Evolutionary conservation across 2,113 vertebrate genomes (phyloP), one percentile per base, ranked within the genome.

Genomic region (Barnardius zonarius): DNA sequence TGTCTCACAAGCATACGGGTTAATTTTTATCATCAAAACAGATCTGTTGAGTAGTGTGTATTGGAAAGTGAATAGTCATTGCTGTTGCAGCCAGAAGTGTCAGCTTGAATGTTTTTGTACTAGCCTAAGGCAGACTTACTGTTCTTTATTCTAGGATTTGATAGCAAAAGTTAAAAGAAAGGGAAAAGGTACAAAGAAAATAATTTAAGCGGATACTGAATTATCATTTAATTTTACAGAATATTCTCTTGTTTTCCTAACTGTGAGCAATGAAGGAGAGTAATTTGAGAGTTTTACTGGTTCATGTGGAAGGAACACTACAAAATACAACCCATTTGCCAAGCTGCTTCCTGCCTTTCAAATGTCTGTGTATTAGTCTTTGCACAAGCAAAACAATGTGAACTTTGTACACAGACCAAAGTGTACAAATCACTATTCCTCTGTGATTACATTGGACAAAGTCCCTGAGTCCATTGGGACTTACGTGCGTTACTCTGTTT

Each of bases 401-500:
- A 59, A 59, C 57, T 59, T 59, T 59, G n/a, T 35, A 24, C n/a
- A 0, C 18, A 31, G 27, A 37, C 24, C 13, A 16, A 31, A 46
- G 14, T 46, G 48, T 55, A 55, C 41, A n/a, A 77, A 66, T 35
- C 0, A 1, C 16, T 83, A 19, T 74, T 91, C 13, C 28, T 44
- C 37, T 44, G 1, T 11, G 41, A 11, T 51, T 19, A 14, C 10
- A 9, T 0, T 1, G 20, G 17, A 37, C 9, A 30, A 63, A 63
- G 6, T 41, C 82, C 41, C 51, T 3, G 2, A 74, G 44, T 19
- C n/a, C n/a, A 8, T 55, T 2, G 1, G 27, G 8, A 10, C 27
- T 89, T 10, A 7, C 19, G 19, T 49, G 2, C 31, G 6, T 62
- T 46, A 18, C 8, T 83, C 41, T 79, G 6, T 84, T 55, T 64